Conservation (phyloP, 2,113 vertebrate genomes). For the Pseudorhombus dupliciocellatus region DNA sequence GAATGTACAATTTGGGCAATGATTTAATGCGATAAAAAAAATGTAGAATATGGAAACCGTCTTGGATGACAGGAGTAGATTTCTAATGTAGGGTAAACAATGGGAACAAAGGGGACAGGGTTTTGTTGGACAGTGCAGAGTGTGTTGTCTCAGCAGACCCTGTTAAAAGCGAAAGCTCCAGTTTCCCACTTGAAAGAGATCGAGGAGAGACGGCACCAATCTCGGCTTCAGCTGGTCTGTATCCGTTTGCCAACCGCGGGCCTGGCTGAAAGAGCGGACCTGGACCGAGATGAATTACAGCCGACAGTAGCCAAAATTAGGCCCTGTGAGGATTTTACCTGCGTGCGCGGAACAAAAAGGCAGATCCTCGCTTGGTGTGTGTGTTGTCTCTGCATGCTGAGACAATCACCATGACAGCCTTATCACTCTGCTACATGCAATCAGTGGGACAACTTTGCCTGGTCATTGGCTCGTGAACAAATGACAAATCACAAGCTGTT, state of each 20-base stretch:
- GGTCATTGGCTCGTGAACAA: constrained; percentile 68
- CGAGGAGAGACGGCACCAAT: constrained; percentile 35
- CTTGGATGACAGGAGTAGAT: constrained; percentile 23
- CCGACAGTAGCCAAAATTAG: constrained; percentile 33
- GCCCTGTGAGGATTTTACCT: constrained; percentile 56
- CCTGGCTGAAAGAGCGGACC: constrained; percentile 53
- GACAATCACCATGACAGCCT: constrained; percentile 70
- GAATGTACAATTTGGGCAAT: constrained; percentile 16
- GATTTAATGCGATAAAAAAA: background rate
- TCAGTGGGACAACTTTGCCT: constrained; percentile 64
- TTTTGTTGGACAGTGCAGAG: constrained; percentile 48
- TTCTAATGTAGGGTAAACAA: constrained; percentile 35
- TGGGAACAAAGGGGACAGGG: constrained; percentile 33
- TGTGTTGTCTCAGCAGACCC: constrained; percentile 51
- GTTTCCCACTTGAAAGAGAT: constrained; percentile 54
- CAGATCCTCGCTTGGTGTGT: constrained; percentile 46
- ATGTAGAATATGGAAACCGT: constrained; percentile 10
- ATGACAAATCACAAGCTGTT: constrained; percentile 67
- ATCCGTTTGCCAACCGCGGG: constrained; percentile 49
- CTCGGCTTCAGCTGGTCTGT: constrained; percentile 55
- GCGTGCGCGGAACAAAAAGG: constrained; percentile 35
- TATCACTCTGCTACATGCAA: constrained; percentile 62
- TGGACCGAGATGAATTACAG: constrained; percentile 64
- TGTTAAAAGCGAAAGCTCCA: constrained; percentile 37
- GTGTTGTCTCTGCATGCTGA: constrained; percentile 35